Evolutionary conservation across 2,113 vertebrate species (phyloP).

Genomic region (Cyanistes caeruleus): DNA sequence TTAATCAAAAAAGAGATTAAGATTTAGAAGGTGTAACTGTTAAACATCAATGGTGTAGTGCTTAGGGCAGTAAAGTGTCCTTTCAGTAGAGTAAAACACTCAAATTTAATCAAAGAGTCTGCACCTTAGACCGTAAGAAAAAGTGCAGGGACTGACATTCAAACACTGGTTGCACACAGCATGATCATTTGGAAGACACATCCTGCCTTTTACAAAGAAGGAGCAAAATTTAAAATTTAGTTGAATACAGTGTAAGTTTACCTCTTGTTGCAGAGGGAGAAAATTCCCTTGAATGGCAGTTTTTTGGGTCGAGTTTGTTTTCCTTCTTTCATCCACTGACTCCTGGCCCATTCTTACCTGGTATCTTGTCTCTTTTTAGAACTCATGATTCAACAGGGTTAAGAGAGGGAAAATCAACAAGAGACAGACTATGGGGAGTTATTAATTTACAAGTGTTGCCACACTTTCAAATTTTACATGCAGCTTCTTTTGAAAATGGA

Average conservation of each 20-base stretch:
- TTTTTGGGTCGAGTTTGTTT: background rate
- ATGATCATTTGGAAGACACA: background rate
- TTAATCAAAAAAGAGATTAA: background rate
- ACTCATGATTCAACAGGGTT: background rate
- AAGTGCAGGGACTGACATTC: background rate
- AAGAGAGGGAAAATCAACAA: background rate
- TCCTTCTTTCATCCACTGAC: background rate
- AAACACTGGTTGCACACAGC: background rate
- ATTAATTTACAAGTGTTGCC: background rate
- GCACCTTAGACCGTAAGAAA: background rate
- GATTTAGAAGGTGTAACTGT: background rate
- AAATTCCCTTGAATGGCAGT: background rate
- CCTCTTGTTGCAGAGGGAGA: background rate
- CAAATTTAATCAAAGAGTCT: background rate
- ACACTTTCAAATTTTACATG: background rate
- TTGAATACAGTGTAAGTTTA: background rate
- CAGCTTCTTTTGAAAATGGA: background rate
- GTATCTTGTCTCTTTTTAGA: background rate
- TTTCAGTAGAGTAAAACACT: background rate
- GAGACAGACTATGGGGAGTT: background rate
- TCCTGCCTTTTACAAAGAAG: background rate
- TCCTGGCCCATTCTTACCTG: background rate
- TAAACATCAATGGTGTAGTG: background rate
- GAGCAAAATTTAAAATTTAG: background rate
- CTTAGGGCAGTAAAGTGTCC: background rate